Evolutionary conservation across 1,140 invertebrate genomes (phyloP).

Genomic region (Cyphomyrmex costatus): DNA sequence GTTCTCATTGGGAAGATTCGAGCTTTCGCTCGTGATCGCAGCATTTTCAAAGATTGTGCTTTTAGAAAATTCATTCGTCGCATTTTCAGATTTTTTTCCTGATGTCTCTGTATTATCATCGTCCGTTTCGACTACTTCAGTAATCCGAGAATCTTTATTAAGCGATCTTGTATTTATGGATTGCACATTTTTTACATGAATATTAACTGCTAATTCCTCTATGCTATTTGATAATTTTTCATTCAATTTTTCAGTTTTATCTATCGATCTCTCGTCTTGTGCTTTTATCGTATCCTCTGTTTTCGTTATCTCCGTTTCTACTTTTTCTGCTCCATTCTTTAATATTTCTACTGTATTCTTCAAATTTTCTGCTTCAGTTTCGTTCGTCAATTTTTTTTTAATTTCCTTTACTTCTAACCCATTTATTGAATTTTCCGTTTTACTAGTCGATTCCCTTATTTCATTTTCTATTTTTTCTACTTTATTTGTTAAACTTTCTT

Average conservation of each 20-base stretch:
- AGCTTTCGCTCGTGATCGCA: background rate
- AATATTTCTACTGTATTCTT: background rate
- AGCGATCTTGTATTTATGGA: constrained; percentile 5
- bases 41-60: background rate
- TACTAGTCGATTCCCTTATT: background rate
- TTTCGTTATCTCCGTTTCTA: background rate
- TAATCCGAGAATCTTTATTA: background rate
- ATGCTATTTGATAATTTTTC: background rate
- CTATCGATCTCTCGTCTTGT: background rate
- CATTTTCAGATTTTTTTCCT: background rate
- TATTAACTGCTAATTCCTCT: constrained; percentile 18
- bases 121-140: background rate
- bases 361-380: background rate
- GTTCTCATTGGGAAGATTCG: background rate
- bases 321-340: background rate
- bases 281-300: constrained; percentile 2
- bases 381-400: constrained; percentile 10
- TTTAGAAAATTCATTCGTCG: background rate
- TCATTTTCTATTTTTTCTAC: background rate
- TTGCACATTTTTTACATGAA: background rate
- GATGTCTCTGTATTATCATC: background rate
- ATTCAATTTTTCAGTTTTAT: constrained; percentile 16
- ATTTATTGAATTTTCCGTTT: background rate
- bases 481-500: constrained; percentile 19
- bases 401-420: background rate